A percentile compares a stretch with the other conserved stretches of the same genome.
Evolutionary conservation across 2,797 vertebrate species (phyloP).

Genomic region (Melopsittacus undulatus): DNA sequence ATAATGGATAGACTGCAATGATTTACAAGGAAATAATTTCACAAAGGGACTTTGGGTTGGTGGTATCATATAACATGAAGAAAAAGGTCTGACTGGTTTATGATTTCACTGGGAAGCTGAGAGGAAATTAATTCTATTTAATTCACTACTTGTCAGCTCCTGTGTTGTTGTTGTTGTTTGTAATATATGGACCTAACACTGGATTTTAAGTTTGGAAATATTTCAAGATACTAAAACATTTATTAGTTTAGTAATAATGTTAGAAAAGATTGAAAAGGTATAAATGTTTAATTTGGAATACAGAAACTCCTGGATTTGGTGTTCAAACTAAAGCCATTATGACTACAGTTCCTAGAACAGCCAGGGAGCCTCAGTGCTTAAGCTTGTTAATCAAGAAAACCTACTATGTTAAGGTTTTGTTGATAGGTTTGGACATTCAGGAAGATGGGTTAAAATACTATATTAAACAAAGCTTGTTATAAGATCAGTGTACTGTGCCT

Average conservation of each 20-base stretch:
- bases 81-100: slow-evolving; percentile 58
- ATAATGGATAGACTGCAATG: slow-evolving; percentile 40
- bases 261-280: slow-evolving; percentile 53
- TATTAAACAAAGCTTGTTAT: neutral
- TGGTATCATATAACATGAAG: slow-evolving; percentile 45
- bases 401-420: neutral
- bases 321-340: slow-evolving; percentile 42
- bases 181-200: slow-evolving; percentile 35
- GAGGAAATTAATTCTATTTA: slow-evolving; percentile 65
- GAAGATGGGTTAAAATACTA: neutral
- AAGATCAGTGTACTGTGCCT: neutral
- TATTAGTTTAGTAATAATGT: slow-evolving; percentile 58
- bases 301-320: neutral
- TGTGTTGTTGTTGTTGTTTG: slow-evolving; percentile 57
- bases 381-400: slow-evolving; percentile 4
- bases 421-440: slow-evolving; percentile 27
- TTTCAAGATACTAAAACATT: slow-evolving; percentile 63
- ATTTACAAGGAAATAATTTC: slow-evolving; percentile 67
- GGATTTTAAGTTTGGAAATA: slow-evolving; percentile 40
- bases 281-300: slow-evolving; percentile 43
- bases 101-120: slow-evolving; percentile 49
- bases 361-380: neutral
- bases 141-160: slow-evolving; percentile 49
- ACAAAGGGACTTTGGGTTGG: slow-evolving; percentile 10
- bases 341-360: neutral